Percentiles rank a stretch among this genome's conserved stretches.
These are phyloP conservation scores for Catocala sponsa DNA, from an alignment of 2,888 invertebrate species.

Conservation along the genomic window DNA sequence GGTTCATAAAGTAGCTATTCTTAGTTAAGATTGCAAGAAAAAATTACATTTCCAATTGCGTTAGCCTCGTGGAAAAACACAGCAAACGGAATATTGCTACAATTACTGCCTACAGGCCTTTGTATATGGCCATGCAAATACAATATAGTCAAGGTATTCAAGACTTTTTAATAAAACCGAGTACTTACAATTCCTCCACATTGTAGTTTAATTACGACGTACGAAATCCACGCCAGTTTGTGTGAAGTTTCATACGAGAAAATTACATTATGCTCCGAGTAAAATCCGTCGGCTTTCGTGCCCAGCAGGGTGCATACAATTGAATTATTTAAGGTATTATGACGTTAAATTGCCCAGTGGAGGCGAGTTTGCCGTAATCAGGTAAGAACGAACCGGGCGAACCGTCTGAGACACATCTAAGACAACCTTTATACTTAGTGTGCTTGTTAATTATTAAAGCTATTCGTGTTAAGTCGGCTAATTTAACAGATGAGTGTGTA, in stretches of 20 bases:
- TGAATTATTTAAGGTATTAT: constrained; percentile 71
- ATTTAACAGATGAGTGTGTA: constrained; percentile 11
- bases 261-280: constrained; percentile 53
- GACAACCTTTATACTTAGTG: constrained; percentile 25
- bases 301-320: constrained; percentile 62
- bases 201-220: constrained; percentile 39
- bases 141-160: neutral
- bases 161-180: constrained; percentile 8
- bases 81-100: too few relatives aligned
- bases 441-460: constrained; percentile 24
- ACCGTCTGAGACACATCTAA: constrained; percentile 33
- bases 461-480: constrained; percentile 15
- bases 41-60: constrained; percentile 6
- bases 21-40: constrained; percentile 2
- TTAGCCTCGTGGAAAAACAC: neutral
- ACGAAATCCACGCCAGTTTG: constrained; percentile 44
- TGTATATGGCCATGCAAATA: neutral
- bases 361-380: constrained; percentile 54
- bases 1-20: constrained; percentile 1
- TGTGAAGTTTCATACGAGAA: constrained; percentile 48
- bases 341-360: constrained; percentile 63
- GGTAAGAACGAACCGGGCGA: constrained; percentile 48
- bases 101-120: neutral
- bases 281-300: constrained; percentile 62
- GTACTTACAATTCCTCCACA: constrained; percentile 23